Percentiles rank a stretch among this genome's conserved stretches.
These are phyloP conservation scores for Malacoraja senta DNA, from an alignment of 2,797 vertebrate species.

Conservation along the genomic window DNA sequence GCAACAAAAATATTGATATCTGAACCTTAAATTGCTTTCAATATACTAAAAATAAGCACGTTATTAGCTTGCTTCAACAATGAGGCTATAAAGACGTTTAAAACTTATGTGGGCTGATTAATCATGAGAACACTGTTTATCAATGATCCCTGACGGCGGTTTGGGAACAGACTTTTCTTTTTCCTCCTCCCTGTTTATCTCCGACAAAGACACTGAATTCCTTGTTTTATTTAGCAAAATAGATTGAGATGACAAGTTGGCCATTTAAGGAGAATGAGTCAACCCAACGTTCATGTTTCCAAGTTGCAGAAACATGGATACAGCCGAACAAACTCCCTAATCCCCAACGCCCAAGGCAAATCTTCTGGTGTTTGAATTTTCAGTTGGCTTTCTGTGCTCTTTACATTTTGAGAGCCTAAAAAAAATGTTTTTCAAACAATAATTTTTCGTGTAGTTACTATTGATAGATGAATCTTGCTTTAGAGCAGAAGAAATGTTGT, in stretches of 20 bases:
- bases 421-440: background rate
- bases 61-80: background rate
- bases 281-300: background rate
- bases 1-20: background rate
- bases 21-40: background rate
- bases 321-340: background rate
- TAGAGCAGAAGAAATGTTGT: background rate
- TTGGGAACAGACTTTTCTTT: conserved; percentile 7
- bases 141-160: background rate
- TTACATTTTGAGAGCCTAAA: background rate
- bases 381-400: background rate
- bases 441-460: background rate
- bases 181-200: background rate
- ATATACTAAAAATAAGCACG: background rate
- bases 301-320: background rate
- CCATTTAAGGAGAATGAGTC: conserved; percentile 25
- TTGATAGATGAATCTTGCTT: background rate
- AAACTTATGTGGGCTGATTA: background rate
- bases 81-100: background rate
- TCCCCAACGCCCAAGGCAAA: background rate
- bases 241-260: background rate
- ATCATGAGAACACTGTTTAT: conserved; percentile 6
- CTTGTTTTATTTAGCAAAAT: conserved; percentile 21
- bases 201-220: background rate
- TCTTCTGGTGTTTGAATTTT: background rate